Percentiles rank a stretch among this genome's conserved stretches.
phyloP scores from a whole-genome alignment of 2,888 invertebrate species.

The Lymantria monacha region DNA sequence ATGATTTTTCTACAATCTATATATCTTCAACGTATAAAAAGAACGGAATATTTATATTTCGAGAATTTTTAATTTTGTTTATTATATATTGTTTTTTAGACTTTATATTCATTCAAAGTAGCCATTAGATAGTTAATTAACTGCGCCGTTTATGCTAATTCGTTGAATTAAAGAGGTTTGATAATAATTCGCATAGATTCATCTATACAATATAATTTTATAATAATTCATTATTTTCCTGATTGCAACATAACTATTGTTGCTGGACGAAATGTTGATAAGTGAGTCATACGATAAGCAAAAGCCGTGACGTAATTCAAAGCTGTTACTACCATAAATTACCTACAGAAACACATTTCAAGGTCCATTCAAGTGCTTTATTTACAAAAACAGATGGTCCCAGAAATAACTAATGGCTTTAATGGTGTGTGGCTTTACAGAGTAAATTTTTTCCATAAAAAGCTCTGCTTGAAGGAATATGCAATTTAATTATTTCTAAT shows the following conservation, averaged over 20 bases:
- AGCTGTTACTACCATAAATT: constrained; percentile 13
- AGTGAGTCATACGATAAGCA: constrained; percentile 34
- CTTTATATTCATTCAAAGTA: no score
- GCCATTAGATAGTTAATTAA: background rate
- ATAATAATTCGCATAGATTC: background rate
- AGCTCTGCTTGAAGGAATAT: no score
- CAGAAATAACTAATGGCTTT: constrained; percentile 30
- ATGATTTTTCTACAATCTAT: no score
- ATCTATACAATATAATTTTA: background rate
- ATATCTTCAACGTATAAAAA: no score
- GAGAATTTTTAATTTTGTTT: no score
- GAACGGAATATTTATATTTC: no score
- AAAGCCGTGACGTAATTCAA: constrained; percentile 21
- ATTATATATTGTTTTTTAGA: no score
- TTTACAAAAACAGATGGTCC: constrained; percentile 50
- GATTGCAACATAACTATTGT: constrained; percentile 6
- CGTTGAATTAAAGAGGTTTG: constrained; percentile 1
- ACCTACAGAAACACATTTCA: constrained; percentile 23
- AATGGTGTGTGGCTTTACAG: constrained; percentile 14
- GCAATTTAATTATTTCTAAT: no score
- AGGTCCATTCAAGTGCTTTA: constrained; percentile 26
- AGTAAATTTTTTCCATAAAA: background rate
- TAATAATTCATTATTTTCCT: background rate
- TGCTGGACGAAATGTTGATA: constrained; percentile 23
- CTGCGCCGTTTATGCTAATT: constrained; percentile 4